Evolutionary conservation across 2,113 vertebrate species (phyloP).

Genomic region (Butorides virescens): DNA sequence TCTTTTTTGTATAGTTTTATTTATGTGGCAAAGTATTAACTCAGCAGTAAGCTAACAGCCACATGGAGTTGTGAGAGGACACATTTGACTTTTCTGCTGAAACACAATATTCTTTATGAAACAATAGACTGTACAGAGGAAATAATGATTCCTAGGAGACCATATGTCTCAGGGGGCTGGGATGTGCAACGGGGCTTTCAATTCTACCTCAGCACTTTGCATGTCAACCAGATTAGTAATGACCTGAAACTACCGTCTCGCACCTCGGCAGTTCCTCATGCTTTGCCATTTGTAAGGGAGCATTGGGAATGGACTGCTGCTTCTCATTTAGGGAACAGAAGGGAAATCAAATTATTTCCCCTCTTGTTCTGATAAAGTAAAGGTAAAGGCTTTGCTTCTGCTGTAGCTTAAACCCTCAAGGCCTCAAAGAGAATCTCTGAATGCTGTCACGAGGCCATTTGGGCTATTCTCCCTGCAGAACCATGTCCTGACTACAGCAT

Average conservation of each 20-base stretch:
- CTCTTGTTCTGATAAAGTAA: background rate
- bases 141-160: conserved; percentile 53
- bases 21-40: conserved; percentile 62
- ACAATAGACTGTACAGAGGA: conserved; percentile 1
- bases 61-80: conserved; percentile 53
- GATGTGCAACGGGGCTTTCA: background rate
- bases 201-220: conserved; percentile 32
- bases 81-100: conserved; percentile 65
- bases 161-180: background rate
- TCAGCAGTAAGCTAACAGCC: conserved; percentile 68
- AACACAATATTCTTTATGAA: conserved; percentile 34
- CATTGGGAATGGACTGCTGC: background rate
- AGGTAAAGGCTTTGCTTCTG: background rate
- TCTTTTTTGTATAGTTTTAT: conserved; percentile 45
- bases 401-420: background rate
- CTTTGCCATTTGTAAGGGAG: background rate
- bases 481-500: background rate
- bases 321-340: background rate
- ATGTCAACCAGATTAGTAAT: conserved; percentile 1
- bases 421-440: background rate
- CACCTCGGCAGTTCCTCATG: background rate
- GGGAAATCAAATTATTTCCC: background rate
- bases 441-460: background rate
- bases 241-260: background rate
- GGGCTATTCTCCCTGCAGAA: background rate